phyloP scores from a whole-genome alignment of 2,113 vertebrate genomes.

The Cyanoliseus patagonus region DNA sequence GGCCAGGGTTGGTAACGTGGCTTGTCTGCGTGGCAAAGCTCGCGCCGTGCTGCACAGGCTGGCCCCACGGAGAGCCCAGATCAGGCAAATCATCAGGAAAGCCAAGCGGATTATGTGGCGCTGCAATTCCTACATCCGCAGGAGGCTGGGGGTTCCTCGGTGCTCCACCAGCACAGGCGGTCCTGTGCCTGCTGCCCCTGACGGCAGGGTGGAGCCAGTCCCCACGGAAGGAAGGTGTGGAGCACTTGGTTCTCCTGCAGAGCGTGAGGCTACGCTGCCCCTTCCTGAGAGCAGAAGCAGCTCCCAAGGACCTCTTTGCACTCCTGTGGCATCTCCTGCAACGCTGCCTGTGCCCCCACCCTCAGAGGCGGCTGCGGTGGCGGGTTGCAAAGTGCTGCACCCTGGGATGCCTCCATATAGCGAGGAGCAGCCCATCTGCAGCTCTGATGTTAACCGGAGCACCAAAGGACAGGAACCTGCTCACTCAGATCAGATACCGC shows the following conservation, averaged over 20 bases:
- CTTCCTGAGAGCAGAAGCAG: rapidly evolving
- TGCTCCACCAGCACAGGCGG: rapidly evolving
- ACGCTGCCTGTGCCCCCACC: rapidly evolving
- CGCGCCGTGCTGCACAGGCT: rapidly evolving
- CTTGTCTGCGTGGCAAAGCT: rapidly evolving
- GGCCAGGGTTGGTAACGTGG: not conserved
- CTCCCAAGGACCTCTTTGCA: rapidly evolving
- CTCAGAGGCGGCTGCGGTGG: rapidly evolving
- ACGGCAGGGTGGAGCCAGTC: not conserved
- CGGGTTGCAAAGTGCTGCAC: rapidly evolving
- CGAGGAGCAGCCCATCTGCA: not conserved
- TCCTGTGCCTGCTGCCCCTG: rapidly evolving
- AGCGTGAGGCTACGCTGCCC: rapidly evolving
- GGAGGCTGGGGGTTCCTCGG: rapidly evolving
- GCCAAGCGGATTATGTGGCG: not conserved
- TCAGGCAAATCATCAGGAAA: rapidly evolving
- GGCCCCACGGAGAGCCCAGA: rapidly evolving
- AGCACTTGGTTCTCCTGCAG: too few relatives aligned
- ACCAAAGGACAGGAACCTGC: rapidly evolving
- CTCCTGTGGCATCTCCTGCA: not conserved
- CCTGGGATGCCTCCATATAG: rapidly evolving
- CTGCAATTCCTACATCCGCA: not conserved
- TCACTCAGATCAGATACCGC: not conserved
- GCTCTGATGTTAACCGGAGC: not conserved
- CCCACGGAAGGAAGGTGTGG: rapidly evolving